Conservation (phyloP, 2,113 vertebrate genomes). For the Elephas maximus region DNA sequence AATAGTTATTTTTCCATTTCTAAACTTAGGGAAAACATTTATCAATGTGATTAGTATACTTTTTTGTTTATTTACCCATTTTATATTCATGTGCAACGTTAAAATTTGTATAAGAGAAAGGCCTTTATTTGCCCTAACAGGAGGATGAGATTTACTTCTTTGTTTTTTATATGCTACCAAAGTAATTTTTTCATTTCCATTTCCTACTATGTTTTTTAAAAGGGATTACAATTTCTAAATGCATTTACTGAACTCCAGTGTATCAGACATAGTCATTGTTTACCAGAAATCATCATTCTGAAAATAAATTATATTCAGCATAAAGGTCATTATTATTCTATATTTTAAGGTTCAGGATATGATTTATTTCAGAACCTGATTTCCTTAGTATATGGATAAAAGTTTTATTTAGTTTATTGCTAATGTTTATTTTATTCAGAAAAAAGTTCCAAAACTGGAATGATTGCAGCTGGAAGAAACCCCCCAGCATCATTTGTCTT, state of each 20-base stretch:
- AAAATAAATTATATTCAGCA: constrained; percentile 51
- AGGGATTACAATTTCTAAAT: constrained; percentile 22
- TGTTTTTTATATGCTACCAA: constrained; percentile 37
- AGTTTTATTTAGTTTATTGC: constrained; percentile 33
- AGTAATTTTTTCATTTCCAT: constrained; percentile 19
- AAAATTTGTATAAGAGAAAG: not conserved
- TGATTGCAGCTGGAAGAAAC: not conserved
- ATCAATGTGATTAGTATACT: not conserved
- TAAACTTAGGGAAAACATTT: not conserved
- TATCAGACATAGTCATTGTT: constrained; percentile 23
- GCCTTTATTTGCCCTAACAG: not conserved
- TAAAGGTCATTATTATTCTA: not conserved
- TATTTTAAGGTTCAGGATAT: not conserved
- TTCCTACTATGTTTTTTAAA: not conserved
- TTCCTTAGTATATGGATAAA: not conserved
- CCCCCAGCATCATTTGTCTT: not conserved
- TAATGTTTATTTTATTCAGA: constrained; percentile 57
- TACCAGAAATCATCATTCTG: constrained; percentile 20
- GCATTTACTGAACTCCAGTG: not conserved
- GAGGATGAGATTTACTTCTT: not conserved
- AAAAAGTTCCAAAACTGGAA: not conserved
- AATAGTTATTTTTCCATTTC: constrained; percentile 5
- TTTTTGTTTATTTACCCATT: not conserved
- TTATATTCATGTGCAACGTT: not conserved
- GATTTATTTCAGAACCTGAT: constrained; percentile 34